A percentile compares a stretch with the other conserved stretches of the same genome.
Conservation (phyloP, 2,888 invertebrate genomes). For the Fragum sueziense region DNA sequence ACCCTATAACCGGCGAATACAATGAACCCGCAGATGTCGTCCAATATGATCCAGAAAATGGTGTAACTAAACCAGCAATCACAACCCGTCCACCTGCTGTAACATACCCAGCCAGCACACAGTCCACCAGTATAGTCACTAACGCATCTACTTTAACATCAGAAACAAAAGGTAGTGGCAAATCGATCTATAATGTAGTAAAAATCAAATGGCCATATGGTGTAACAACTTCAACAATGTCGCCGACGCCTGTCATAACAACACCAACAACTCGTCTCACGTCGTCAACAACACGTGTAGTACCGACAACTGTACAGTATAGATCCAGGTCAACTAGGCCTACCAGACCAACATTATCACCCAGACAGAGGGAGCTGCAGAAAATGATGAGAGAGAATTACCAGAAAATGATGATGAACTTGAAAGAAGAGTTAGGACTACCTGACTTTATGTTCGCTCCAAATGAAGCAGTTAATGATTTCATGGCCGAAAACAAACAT, state of each 20-base stretch:
- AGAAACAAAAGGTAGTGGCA: background rate
- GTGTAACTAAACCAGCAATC: background rate
- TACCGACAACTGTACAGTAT: background rate
- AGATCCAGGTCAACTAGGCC: background rate
- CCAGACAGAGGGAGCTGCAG: background rate
- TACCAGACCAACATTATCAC: background rate
- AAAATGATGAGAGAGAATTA: conserved; percentile 3
- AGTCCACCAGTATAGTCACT: background rate
- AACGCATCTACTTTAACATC: background rate
- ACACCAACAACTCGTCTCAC: background rate
- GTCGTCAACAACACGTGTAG: background rate
- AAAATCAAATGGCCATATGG: background rate
- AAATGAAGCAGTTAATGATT: background rate
- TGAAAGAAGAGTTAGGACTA: conserved; percentile 1
- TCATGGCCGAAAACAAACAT: conserved; percentile 2
- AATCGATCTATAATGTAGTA: background rate
- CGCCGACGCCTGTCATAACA: background rate
- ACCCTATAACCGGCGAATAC: background rate
- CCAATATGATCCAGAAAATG: background rate
- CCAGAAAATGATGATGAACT: background rate
- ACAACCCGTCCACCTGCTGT: background rate
- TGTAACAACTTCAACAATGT: background rate
- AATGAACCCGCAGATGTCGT: background rate
- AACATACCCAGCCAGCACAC: background rate
- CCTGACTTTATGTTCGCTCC: background rate